Conservation (phyloP, 2,797 vertebrate genomes). For the Kryptopterus vitreolus region DNA sequence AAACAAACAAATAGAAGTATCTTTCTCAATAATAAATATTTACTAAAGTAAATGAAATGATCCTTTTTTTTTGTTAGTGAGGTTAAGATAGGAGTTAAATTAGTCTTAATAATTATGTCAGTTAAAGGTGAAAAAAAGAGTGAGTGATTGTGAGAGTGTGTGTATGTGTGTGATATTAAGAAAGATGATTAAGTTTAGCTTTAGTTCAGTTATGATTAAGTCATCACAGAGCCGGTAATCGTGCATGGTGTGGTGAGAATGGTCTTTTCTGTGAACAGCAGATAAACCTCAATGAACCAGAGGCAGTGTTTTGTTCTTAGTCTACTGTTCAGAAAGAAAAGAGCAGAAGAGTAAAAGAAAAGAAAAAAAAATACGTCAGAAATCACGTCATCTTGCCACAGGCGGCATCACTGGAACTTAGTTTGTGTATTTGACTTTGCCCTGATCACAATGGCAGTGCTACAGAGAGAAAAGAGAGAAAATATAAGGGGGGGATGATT, state of each 20-base stretch:
- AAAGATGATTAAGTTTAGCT: conserved; percentile 7
- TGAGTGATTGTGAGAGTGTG: background rate
- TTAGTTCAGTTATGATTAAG: conserved; percentile 7
- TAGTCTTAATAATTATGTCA: background rate
- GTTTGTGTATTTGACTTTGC: no score
- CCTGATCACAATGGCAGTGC: no score
- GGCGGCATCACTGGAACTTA: conserved; percentile 16
- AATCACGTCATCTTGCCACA: background rate
- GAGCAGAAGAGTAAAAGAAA: background rate
- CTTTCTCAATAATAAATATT: no score
- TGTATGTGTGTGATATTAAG: background rate
- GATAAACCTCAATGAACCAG: background rate
- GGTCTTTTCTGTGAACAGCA: conserved; percentile 29
- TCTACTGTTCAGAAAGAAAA: background rate
- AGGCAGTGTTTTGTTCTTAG: background rate
- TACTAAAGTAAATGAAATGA: background rate
- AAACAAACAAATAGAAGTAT: background rate
- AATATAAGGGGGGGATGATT: background rate
- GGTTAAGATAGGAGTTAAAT: background rate
- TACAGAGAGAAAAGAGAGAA: conserved; percentile 1
- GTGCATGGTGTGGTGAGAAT: background rate
- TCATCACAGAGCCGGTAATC: background rate
- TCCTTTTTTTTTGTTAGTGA: background rate
- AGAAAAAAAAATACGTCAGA: no score
- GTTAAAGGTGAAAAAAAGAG: background rate